These are phyloP conservation scores for Garra rufa DNA, from an alignment of 2,113 vertebrate species.

Conservation along the genomic window DNA sequence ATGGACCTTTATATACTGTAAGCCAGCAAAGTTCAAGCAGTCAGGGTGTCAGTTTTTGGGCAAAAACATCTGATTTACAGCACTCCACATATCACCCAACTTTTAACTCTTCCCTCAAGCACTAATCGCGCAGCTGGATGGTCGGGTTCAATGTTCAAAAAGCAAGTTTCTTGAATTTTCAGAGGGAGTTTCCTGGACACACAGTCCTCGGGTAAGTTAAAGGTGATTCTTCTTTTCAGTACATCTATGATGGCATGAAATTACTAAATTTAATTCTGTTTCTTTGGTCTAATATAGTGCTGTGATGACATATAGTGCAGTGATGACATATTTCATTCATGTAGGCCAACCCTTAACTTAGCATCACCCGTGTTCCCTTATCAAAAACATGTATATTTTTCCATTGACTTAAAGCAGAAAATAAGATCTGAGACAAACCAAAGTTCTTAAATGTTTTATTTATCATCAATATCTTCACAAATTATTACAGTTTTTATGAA, in stretches of 20 bases:
- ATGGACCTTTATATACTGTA: not conserved
- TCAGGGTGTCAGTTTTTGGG: slow-evolving; percentile 11
- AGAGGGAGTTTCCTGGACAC: not conserved
- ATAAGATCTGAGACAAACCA: not conserved
- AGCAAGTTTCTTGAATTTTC: not conserved
- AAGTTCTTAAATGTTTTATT: not conserved
- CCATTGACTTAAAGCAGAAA: not conserved
- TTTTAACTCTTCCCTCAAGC: slow-evolving; percentile 21
- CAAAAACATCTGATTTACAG: slow-evolving; percentile 14
- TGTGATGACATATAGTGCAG: no score
- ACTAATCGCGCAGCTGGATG: slow-evolving; percentile 7
- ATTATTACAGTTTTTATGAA: not conserved
- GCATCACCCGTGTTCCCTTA: not conserved
- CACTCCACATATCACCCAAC: slow-evolving; percentile 5
- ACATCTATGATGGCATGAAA: not conserved
- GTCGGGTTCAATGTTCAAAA: not conserved
- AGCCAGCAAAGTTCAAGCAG: slow-evolving; percentile 6
- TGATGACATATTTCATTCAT: no score
- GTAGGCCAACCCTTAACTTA: not conserved
- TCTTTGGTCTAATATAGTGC: not conserved
- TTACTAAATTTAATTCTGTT: not conserved
- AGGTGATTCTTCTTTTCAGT: not conserved
- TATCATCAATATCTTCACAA: not conserved
- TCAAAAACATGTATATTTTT: no score
- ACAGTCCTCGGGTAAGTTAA: not conserved